Evolutionary conservation across 2,888 invertebrate species (phyloP).

Genomic region (Steinernema scapterisci): DNA sequence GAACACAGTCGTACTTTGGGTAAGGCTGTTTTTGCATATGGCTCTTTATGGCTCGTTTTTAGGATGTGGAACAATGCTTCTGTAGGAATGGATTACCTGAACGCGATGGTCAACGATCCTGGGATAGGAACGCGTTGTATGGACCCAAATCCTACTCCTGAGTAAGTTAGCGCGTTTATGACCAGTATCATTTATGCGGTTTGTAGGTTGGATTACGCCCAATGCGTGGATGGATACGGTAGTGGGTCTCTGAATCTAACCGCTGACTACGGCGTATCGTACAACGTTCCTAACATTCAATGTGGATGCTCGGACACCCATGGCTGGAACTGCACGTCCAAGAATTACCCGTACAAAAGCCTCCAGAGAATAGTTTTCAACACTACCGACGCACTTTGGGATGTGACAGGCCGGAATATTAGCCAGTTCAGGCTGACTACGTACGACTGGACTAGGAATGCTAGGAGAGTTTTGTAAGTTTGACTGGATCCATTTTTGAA

Average conservation of each 20-base stretch:
- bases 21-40: neutral
- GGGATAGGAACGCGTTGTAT: constrained; percentile 49
- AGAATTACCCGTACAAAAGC: constrained; percentile 51
- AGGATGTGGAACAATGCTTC: constrained; percentile 48
- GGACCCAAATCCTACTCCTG: constrained; percentile 7
- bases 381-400: constrained; percentile 55
- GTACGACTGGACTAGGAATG: constrained; percentile 42
- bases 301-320: constrained; percentile 49
- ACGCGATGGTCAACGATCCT: constrained; percentile 43
- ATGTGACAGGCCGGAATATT: constrained; percentile 52
- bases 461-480: constrained; percentile 27
- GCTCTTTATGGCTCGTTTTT: neutral
- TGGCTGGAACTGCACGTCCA: constrained; percentile 59
- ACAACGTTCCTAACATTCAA: constrained; percentile 46
- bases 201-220: neutral
- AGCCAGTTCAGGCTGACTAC: constrained; percentile 56
- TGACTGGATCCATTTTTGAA: neutral
- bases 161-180: neutral
- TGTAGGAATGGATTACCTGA: constrained; percentile 32
- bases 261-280: constrained; percentile 36
- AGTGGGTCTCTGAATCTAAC: constrained; percentile 15
- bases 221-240: constrained; percentile 14
- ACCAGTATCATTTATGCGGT: neutral
- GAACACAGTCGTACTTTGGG: constrained; percentile 54
- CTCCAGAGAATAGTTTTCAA: constrained; percentile 46